Evolutionary conservation across 2,113 vertebrate species (phyloP), one percentile per base, ranked within the genome.

Genomic region (Phodopus roborovskii): DNA sequence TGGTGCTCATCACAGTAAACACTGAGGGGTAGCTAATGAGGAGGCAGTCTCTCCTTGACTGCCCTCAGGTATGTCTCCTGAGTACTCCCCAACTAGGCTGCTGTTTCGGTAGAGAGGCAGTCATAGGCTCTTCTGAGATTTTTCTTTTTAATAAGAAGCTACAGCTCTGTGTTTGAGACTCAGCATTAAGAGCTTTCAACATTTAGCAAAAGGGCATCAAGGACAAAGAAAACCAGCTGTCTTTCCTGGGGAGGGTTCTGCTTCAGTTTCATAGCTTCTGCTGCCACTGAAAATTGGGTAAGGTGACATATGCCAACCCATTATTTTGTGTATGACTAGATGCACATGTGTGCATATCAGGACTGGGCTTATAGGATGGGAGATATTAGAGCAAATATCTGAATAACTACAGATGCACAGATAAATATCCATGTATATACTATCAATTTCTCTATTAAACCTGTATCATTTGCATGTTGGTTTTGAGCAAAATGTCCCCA

Each of bases 101-200:
- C 26, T 73, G 30, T 94, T 82, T 88, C 17, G 36, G 58, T 42
- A 68, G 24, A 75, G 15, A 20, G 24, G 30, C 33, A 83, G 30
- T 58, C 33, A 26, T 16, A 74, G 19, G 11, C 17, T 91, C 48
- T 91, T 83, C 39, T n/a, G n/a, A 33, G 10, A 5, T 96, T 77
- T 71, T 71, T 8, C 71, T 88, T 97, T 22, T 82, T 26, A 48
- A 17, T 28, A 36, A 62, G 58, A 96, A 22, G 45, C 39, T 33
- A 30, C 7, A 62, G 53, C 53, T 62, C 62, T 2, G 19, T 28
- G 33, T 90, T 94, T 96, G 20, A 0, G 58, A 90, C 96, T 97
- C 93, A 58, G 78, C 36, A 36, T 53, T 30, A 74, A 94, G 2
- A 87, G 68, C 79, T 70, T 96, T 92, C 84, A 92, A 39, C 19